Evolutionary conservation across 2,888 invertebrate species (phyloP), one percentile per base, ranked within the genome.

Genomic region (Colostygia pectinataria): DNA sequence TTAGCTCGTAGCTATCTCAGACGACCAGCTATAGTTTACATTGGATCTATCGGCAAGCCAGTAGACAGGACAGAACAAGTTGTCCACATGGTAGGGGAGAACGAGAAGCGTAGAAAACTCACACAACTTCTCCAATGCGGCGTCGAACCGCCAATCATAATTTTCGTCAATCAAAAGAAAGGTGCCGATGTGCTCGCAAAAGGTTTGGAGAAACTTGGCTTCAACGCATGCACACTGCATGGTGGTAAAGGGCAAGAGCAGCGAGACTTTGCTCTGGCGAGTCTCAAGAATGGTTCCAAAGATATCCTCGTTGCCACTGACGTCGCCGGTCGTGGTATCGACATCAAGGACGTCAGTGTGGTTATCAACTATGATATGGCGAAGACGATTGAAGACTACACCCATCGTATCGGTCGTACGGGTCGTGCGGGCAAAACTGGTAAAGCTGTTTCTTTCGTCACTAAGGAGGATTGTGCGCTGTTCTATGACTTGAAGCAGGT

Each of bases 341-440:
- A 99, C 77, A 99, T 99, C 77, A 99, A 99, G 80, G 99, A 99
- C 81, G 99, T 99, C 1, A 98, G 99, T 4, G 92, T 99, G 87
- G 99, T 99, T 56, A 97, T 99, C 68, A 99, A 99, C 83, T 99
- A 99, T 71, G 99, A 99, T 77, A 99, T 99, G 99, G 99, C 99
- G 0, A 99, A 99, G 84, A 94, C 95, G 10, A 99, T 99, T 71
- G 99, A 99, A 92, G 97, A 97, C 85, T 98, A 98, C 71, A 97
- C 98, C 0, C 97, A 98, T 94, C 96, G 99, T 91, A 99, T 99
- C 74, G 99, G 99, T 80, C 95, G 99, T 91, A 99, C 99, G 0
- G 99, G 99, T 69, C 97, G 99, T 90, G 99, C 99, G 0, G 99
- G 99, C 37, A 99, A 99, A 85, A 95, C 95, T 66, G 99, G 99